Conservation (phyloP, 2,797 vertebrate species). For the Apogon talboti region DNA sequence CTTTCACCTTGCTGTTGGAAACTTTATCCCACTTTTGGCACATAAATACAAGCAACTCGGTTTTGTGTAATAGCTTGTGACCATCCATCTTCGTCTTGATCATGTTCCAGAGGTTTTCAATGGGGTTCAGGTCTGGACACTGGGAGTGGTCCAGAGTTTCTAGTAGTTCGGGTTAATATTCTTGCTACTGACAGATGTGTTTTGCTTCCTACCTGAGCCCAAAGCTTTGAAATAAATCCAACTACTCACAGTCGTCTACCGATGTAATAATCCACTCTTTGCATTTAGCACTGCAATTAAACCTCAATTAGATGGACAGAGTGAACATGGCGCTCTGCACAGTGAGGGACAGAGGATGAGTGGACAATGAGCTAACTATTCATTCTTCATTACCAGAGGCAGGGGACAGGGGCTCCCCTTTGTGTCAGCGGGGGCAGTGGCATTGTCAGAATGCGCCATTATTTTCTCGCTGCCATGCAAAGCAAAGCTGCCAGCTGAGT, state of each 20-base stretch:
- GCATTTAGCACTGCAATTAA: slow-evolving; percentile 57
- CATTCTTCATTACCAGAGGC: slow-evolving; percentile 67
- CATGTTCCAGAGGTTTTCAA: too few species aligned
- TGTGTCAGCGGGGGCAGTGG: slow-evolving; percentile 64
- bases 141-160: too few species aligned
- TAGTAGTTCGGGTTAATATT: too few species aligned
- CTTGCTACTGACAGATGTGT: slow-evolving; percentile 12
- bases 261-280: slow-evolving; percentile 53
- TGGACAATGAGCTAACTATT: slow-evolving; percentile 71
- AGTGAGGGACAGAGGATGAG: slow-evolving; percentile 46
- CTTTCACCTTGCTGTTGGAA: too few species aligned
- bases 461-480: slow-evolving; percentile 65
- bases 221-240: slow-evolving; percentile 39
- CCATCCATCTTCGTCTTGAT: too few species aligned
- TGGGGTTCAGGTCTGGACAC: too few species aligned
- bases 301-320: slow-evolving; percentile 44
- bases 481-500: slow-evolving; percentile 66
- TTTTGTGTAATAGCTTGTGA: too few species aligned
- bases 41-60: too few species aligned
- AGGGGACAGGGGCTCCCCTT: slow-evolving; percentile 60
- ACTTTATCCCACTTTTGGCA: too few species aligned
- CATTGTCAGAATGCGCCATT: slow-evolving; percentile 74
- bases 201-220: slow-evolving; percentile 18
- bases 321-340: slow-evolving; percentile 15
- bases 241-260: slow-evolving; percentile 33